Percentiles rank a stretch among this genome's conserved stretches.
phyloP scores from a whole-genome alignment of 2,113 vertebrate genomes.

The Sakesphorus luctuosus region DNA sequence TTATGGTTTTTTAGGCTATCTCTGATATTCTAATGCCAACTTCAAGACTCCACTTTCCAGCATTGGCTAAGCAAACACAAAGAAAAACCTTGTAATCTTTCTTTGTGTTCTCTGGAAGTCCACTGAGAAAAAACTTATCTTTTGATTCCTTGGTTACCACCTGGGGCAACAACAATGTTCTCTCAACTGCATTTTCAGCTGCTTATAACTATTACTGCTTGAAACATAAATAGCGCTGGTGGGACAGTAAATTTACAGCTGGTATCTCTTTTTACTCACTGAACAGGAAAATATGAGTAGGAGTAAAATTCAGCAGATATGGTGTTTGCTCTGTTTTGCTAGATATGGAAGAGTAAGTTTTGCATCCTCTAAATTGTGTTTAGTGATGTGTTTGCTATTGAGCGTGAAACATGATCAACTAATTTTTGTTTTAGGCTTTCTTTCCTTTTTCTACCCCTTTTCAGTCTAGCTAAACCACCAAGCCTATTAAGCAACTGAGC shows the following conservation, averaged over 20 bases:
- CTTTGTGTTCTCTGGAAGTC: not conserved
- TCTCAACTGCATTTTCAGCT: not conserved
- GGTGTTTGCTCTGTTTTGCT: not conserved
- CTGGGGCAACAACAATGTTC: not conserved
- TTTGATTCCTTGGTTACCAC: not conserved
- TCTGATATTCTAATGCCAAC: not conserved
- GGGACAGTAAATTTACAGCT: not conserved
- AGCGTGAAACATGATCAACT: not conserved
- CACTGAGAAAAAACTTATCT: not conserved
- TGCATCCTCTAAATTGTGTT: not conserved
- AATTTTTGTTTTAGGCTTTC: not conserved
- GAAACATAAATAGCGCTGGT: not conserved
- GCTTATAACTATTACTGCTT: not conserved
- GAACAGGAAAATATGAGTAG: not conserved
- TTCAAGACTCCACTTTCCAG: not conserved
- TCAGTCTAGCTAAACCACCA: not conserved
- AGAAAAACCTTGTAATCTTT: not conserved
- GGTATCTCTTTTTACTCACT: not conserved
- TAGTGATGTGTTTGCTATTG: not conserved
- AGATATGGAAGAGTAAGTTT: not conserved
- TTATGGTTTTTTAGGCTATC: not conserved
- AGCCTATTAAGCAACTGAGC: not conserved
- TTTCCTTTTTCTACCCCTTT: not conserved
- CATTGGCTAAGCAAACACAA: not conserved
- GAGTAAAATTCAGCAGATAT: not conserved